phyloP scores from a whole-genome alignment of 2,113 vertebrate genomes.

The Malurus cyaneus region DNA sequence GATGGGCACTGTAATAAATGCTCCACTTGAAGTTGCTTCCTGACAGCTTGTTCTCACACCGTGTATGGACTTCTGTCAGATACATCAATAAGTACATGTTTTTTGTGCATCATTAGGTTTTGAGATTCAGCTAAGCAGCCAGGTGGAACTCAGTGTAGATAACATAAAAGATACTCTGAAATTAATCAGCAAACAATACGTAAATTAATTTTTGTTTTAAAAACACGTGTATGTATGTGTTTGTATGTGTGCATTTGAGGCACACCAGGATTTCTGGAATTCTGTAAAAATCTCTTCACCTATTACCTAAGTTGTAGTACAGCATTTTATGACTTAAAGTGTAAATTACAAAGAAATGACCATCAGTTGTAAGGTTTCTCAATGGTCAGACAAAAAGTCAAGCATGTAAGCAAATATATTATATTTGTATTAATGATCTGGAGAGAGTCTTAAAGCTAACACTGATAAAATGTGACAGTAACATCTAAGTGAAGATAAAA shows the following conservation, averaged over 20 bases:
- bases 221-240: not conserved
- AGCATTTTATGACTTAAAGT: not conserved
- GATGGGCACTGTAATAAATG: not conserved
- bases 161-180: not conserved
- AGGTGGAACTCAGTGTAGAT: not conserved
- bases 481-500: not conserved
- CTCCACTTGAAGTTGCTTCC: not conserved
- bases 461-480: not conserved
- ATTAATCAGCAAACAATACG: not conserved
- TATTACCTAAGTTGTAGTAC: not conserved
- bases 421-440: not conserved
- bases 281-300: not conserved
- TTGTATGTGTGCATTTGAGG: not conserved
- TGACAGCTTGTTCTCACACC: not conserved
- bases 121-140: not conserved
- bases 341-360: not conserved
- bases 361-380: not conserved
- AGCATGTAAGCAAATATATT: not conserved
- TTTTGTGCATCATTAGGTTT: not conserved
- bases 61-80: not conserved
- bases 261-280: not conserved
- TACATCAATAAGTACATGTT: not conserved
- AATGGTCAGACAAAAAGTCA: not conserved
- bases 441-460: not conserved
- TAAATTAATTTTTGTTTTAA: not conserved